These are phyloP conservation scores for Chaetops frenatus DNA, from an alignment of 2,113 vertebrate genomes.

Conservation along the genomic window DNA sequence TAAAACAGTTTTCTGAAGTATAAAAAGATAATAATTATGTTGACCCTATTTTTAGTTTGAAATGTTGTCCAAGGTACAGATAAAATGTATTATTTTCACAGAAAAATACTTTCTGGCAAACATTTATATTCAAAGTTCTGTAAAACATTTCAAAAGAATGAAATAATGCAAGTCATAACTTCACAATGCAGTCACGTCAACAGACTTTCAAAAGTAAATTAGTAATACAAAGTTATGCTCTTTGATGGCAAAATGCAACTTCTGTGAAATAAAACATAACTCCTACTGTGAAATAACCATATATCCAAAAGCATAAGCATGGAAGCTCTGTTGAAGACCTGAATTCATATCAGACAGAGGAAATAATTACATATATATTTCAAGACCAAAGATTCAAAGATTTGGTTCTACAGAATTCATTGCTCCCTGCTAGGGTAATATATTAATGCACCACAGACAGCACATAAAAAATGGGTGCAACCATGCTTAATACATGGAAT, in stretches of 20 bases:
- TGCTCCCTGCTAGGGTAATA: not conserved
- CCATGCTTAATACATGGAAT: not conserved
- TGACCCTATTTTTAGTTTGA: not conserved
- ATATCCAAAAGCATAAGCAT: not conserved
- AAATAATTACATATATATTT: not conserved
- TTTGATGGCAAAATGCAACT: not conserved
- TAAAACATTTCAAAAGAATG: not conserved
- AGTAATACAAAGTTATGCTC: not conserved
- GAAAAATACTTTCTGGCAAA: not conserved
- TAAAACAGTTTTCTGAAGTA: not conserved
- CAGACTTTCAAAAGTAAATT: not conserved
- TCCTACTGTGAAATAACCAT: not conserved
- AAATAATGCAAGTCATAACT: not conserved
- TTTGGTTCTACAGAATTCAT: not conserved
- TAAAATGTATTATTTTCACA: not conserved
- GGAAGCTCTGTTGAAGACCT: not conserved
- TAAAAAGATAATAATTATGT: not conserved
- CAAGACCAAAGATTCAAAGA: not conserved
- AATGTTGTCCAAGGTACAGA: not conserved
- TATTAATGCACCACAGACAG: not conserved
- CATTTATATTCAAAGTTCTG: not conserved
- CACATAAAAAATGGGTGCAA: not conserved
- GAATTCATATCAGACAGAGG: not conserved
- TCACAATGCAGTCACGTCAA: not conserved
- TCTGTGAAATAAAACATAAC: not conserved